Evolutionary conservation across 92 coral and sea anemone genomes (phyloP).

Genomic region (Pocillopora meandrina): DNA sequence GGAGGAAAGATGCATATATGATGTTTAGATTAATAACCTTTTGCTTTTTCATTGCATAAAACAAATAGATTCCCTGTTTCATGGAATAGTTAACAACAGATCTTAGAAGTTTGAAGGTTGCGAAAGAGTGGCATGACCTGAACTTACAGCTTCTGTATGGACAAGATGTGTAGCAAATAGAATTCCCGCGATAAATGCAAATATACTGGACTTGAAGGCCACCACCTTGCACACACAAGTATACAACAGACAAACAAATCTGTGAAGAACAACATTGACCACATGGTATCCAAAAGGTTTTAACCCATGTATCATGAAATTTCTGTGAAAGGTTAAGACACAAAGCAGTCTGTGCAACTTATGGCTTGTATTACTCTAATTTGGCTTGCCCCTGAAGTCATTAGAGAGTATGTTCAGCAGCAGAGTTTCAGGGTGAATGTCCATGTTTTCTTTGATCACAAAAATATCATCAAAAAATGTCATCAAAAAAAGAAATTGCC

Average conservation of each 20-base stretch:
- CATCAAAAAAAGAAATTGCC: conserved; percentile 60
- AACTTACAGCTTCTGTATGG: conserved; percentile 93
- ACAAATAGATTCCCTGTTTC: too few relatives aligned
- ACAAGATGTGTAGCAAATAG: conserved; percentile 87
- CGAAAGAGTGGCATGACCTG: too few relatives aligned
- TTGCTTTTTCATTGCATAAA: too few relatives aligned
- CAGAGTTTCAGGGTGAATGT: conserved; percentile 65
- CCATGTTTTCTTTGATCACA: conserved; percentile 82
- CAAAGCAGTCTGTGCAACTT: conserved; percentile 93
- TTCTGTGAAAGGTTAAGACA: conserved; percentile 79
- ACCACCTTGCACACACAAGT: conserved; percentile 56
- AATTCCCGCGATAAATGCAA: conserved; percentile 66
- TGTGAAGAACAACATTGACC: conserved; percentile 70
- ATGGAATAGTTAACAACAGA: too few relatives aligned
- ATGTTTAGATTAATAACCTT: too few relatives aligned
- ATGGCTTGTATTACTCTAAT: conserved; percentile 85
- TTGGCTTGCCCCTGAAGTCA: conserved; percentile 93
- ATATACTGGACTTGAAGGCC: conserved; percentile 55
- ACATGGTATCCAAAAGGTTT: conserved; percentile 78
- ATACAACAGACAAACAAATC: conserved; percentile 64
- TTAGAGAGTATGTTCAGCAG: conserved; percentile 58
- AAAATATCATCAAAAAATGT: conserved; percentile 71
- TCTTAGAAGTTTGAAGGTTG: too few relatives aligned
- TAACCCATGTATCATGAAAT: conserved; percentile 69
- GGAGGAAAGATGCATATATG: too few relatives aligned